These are phyloP conservation scores for Rhynchonema sp. DNA, from an alignment of 2,888 invertebrate species.

Conservation along the genomic window DNA sequence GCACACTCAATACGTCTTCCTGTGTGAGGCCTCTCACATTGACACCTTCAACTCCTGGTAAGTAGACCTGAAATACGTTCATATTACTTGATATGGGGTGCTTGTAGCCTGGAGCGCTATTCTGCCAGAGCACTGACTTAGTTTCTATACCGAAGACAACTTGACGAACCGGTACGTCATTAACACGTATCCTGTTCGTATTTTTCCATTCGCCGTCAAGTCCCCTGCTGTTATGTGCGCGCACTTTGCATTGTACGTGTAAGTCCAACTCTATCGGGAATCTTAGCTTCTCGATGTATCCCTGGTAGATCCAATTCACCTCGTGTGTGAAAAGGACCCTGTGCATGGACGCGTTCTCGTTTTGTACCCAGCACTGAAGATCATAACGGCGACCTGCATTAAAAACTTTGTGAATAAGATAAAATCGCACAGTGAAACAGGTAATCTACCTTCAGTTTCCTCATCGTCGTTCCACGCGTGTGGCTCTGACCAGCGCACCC, in stretches of 20 bases:
- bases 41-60: neutral
- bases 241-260: slow-evolving; percentile 1
- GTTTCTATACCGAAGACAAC: too few relatives aligned
- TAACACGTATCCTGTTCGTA: slow-evolving; percentile 2
- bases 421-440: too few relatives aligned
- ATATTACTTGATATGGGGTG: too few relatives aligned
- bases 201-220: neutral
- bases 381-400: neutral
- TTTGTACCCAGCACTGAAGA: neutral
- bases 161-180: slow-evolving; percentile 6
- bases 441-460: neutral
- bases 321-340: neutral
- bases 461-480: slow-evolving; percentile 1
- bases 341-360: neutral
- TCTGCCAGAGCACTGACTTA: too few relatives aligned
- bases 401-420: too few relatives aligned
- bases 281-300: slow-evolving; percentile 4
- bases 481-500: slow-evolving; percentile 6
- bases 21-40: neutral
- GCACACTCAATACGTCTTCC: neutral
- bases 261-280: slow-evolving; percentile 4
- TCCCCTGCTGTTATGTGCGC: slow-evolving; percentile 1
- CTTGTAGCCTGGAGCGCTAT: too few relatives aligned
- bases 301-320: neutral
- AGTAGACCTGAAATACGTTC: too few relatives aligned